These are phyloP conservation scores for Atrichornis clamosus DNA, from an alignment of 2,113 vertebrate genomes.

Conservation along the genomic window DNA sequence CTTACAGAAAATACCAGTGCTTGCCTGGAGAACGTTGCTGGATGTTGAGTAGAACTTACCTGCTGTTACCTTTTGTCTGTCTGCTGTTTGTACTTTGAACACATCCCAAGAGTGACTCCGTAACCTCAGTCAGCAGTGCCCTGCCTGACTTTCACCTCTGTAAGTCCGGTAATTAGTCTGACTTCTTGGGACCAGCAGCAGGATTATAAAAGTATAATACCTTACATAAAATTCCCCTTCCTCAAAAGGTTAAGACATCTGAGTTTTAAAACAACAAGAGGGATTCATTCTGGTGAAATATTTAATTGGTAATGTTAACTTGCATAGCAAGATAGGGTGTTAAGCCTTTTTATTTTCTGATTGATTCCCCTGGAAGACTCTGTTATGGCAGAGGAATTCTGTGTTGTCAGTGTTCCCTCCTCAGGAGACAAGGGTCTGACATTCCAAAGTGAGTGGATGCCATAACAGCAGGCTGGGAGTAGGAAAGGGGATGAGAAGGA, in stretches of 20 bases:
- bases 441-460: background rate
- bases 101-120: background rate
- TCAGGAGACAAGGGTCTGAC: background rate
- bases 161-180: background rate
- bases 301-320: slow-evolving; percentile 43
- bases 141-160: slow-evolving; percentile 1
- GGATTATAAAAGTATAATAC: background rate
- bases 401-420: slow-evolving; percentile 3
- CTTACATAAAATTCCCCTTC: background rate
- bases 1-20: background rate
- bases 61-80: background rate
- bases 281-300: slow-evolving; percentile 12
- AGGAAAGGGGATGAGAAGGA: background rate
- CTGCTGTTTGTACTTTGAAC: background rate
- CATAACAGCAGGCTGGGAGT: background rate
- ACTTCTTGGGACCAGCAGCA: slow-evolving; percentile 16
- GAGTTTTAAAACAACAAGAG: slow-evolving; percentile 30
- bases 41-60: background rate
- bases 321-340: slow-evolving; percentile 75
- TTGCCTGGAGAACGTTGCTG: slow-evolving; percentile 7
- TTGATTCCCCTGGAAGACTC: slow-evolving; percentile 71
- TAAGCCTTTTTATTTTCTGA: slow-evolving; percentile 35
- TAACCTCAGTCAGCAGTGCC: background rate
- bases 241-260: slow-evolving; percentile 54
- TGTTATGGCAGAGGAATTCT: slow-evolving; percentile 44